Conservation (phyloP, 64 coral and sea anemone genomes). For the Dendrophyllia cribrosa region DNA sequence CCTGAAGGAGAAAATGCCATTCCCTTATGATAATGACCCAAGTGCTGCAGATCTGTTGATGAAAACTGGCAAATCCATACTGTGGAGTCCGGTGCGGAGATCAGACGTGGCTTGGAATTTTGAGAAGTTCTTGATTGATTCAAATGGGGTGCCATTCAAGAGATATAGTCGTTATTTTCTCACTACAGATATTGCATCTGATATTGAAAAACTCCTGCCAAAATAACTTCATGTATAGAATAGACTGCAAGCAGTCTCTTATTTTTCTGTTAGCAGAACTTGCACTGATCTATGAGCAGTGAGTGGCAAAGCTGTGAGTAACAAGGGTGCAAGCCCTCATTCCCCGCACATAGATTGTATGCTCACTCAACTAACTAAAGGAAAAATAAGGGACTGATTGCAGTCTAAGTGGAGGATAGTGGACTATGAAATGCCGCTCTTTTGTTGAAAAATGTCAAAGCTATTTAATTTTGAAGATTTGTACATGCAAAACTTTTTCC, state of each 20-base stretch:
- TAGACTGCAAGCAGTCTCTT: not conserved
- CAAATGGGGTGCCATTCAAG: constrained; percentile 77
- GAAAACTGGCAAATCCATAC: constrained; percentile 25
- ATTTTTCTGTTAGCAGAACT: no score
- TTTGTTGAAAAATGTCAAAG: no score
- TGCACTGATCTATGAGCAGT: no score
- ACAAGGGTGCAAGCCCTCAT: no score
- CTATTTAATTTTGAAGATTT: no score
- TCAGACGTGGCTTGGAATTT: constrained; percentile 96
- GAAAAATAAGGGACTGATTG: no score
- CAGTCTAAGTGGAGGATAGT: no score
- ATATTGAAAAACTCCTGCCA: constrained; percentile 86
- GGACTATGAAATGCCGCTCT: no score
- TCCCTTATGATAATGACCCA: constrained; percentile 56
- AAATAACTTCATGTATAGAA: not conserved
- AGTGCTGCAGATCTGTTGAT: constrained; percentile 23
- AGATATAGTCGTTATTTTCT: constrained; percentile 76
- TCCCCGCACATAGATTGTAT: no score
- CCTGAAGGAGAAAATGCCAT: constrained; percentile 83
- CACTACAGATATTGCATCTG: constrained; percentile 67
- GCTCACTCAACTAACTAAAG: no score
- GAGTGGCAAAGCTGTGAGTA: no score
- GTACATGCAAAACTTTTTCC: no score
- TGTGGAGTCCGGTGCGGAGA: constrained; percentile 85
- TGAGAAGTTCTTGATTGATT: constrained; percentile 97